Percentiles rank a stretch among this genome's conserved stretches.
Conservation (phyloP, 2,797 vertebrate genomes). For the Clamator glandarius region DNA sequence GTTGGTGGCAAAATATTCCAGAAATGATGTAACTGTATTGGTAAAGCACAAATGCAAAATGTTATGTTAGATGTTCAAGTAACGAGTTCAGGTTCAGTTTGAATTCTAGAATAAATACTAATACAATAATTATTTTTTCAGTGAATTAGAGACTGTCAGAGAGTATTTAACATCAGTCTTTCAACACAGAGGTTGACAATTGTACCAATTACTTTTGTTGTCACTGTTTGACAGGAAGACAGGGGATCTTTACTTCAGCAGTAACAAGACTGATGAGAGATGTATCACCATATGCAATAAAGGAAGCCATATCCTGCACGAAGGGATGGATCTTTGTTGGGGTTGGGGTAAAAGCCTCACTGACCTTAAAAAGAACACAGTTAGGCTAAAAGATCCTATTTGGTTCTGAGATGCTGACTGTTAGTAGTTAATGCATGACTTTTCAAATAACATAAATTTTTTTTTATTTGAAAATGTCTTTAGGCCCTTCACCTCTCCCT, state of each 20-base stretch:
- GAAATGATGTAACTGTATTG: not conserved
- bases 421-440: not conserved
- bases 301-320: not conserved
- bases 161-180: not conserved
- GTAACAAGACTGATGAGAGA: not conserved
- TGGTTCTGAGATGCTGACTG: not conserved
- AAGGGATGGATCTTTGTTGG: not conserved
- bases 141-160: not conserved
- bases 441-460: not conserved
- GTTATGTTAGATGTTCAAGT: not conserved
- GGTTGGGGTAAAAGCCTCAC: not conserved
- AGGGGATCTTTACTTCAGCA: not conserved
- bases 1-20: not conserved
- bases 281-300: not conserved
- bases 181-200: not conserved
- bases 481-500: constrained; percentile 80
- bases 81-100: not conserved
- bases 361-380: not conserved
- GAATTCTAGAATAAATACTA: not conserved
- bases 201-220: not conserved
- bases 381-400: not conserved
- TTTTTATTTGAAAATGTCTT: not conserved
- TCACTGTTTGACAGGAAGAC: not conserved
- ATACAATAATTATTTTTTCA: not conserved
- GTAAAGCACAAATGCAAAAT: not conserved